Evolutionary conservation across 2,888 invertebrate genomes (phyloP).

Genomic region (Ophion costatus): DNA sequence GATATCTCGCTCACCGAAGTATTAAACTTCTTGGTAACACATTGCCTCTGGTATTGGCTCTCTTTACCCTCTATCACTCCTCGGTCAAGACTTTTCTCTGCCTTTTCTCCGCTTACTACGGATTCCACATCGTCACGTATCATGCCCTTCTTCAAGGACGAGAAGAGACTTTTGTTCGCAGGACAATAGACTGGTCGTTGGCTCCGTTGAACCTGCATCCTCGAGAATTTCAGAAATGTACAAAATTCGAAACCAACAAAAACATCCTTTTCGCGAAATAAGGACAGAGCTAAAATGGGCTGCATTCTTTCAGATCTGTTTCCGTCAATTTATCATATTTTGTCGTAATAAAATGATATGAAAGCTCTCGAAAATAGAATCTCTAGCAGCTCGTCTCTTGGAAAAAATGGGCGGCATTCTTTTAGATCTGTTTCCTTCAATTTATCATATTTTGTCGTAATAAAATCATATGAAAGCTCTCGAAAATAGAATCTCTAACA

Average conservation of each 20-base stretch:
- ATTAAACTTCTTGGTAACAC: constrained; percentile 58
- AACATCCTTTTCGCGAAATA: neutral
- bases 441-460: too few species aligned
- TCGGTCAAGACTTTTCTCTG: constrained; percentile 15
- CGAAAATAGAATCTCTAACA: neutral
- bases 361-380: too few species aligned
- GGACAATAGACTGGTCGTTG: neutral
- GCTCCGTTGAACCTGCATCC: neutral
- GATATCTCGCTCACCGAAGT: constrained; percentile 26
- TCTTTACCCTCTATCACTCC: constrained; percentile 50
- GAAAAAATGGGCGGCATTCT: neutral
- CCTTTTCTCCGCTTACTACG: constrained; percentile 1
- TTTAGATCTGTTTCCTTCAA: too few species aligned
- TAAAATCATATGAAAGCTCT: neutral
- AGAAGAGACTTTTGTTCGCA: neutral
- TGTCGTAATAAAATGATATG: too few species aligned
- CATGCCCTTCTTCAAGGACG: neutral
- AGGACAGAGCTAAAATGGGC: neutral
- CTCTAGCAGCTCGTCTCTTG: too few species aligned
- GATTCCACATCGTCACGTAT: neutral
- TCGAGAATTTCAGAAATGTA: neutral
- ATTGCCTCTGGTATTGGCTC: constrained; percentile 63
- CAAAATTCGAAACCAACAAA: neutral
- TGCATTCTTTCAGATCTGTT: neutral
- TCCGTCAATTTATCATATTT: too few species aligned